Conservation (phyloP, 1,140 invertebrate species). For the Agrypnia vestita region DNA sequence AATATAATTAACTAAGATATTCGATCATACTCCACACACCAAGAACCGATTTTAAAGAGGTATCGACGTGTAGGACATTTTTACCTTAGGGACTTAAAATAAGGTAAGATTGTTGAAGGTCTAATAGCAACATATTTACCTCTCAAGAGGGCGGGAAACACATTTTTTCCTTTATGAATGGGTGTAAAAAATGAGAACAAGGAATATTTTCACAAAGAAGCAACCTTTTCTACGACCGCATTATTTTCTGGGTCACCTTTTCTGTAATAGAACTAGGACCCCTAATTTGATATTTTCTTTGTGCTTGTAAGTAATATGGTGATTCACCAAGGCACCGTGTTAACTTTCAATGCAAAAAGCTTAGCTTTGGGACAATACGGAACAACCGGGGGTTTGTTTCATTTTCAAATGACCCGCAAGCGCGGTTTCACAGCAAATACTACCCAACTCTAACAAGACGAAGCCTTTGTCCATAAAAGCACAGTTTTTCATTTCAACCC, state of each 20-base stretch:
- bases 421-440: slow-evolving; percentile 30
- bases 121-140: too few species aligned
- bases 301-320: slow-evolving; percentile 26
- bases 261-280: background rate
- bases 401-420: slow-evolving; percentile 19
- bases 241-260: slow-evolving; percentile 6
- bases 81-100: too few species aligned
- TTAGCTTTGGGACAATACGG: background rate
- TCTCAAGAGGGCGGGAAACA: too few species aligned
- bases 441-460: slow-evolving; percentile 35
- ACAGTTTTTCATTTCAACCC: slow-evolving; percentile 21
- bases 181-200: slow-evolving; percentile 4
- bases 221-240: slow-evolving; percentile 4
- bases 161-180: background rate
- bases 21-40: too few species aligned
- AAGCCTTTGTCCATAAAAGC: slow-evolving; percentile 23
- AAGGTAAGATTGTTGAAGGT: too few species aligned
- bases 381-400: background rate
- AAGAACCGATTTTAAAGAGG: too few species aligned
- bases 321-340: slow-evolving; percentile 5
- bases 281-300: slow-evolving; percentile 28
- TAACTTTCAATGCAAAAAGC: slow-evolving; percentile 2
- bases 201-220: slow-evolving; percentile 24
- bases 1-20: too few species aligned
- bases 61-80: too few species aligned